Base-by-base conservation (phyloP, 2,888 invertebrate genomes). In the Diaperis boleti region DNA sequence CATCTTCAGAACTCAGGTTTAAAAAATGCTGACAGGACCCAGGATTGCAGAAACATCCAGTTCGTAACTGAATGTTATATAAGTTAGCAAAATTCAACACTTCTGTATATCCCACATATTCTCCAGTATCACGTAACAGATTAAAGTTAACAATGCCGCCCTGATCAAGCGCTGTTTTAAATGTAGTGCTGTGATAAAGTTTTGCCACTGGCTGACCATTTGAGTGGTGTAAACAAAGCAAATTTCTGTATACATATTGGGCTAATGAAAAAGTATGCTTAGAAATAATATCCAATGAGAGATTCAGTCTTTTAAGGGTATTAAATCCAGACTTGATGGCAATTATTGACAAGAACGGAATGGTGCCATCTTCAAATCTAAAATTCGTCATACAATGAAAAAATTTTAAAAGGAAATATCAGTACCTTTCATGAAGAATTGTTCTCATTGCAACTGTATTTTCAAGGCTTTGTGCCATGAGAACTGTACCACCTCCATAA, bases 21-120 rank as follows among this genome's bases (percentile, higher is more conserved):
- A 98, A 83, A 75, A 92, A 92, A 45, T 88, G 83, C 78, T 96
- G 94, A 77, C 98, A 98, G 1, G 96, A 92, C 8, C 98, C 98
- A 1, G 96, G 92, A 83, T 98, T 98, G 80, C 98, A 98, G 79
- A 97, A 96, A 78, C 98, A 98, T 0, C 98, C 98, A 1, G 95
- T 95, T 66, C 98, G 86, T 33, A 98, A 79, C 70, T 91, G 89
- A 49, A 98, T 91, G 71, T 91, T 90, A 78, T 94, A 91, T 52
- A 96, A 82, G 69, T 94, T 90, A 0, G 96, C 92, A 84, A 98
- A 89, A 75, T 95, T 92, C 74, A 94, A 88, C 62, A 97, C 92
- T 87, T 97, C 95, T 63, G 92, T 86, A 83, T 91, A 98, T 49
- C 98, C 98, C 71, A 97, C 88, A 79, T 87, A 91, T 35, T 87